Conservation (phyloP, 2,113 vertebrate species). For the Gasterosteus aculeatus region DNA sequence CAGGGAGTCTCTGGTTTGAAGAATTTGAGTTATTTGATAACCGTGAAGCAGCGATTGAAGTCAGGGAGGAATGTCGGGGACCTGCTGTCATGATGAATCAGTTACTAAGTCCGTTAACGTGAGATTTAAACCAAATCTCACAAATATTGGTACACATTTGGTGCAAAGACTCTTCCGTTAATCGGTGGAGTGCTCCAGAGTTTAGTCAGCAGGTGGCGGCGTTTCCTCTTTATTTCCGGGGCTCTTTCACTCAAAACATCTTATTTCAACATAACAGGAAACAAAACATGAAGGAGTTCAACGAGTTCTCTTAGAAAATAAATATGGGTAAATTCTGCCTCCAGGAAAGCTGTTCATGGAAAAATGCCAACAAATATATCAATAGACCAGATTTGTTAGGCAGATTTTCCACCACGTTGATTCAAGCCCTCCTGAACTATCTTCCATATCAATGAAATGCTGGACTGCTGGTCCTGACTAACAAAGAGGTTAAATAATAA, state of each 20-base stretch:
- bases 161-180: not conserved
- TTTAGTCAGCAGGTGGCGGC: conserved; percentile 39
- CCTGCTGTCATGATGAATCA: not conserved
- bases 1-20: conserved; percentile 4
- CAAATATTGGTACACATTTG: not conserved
- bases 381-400: not conserved
- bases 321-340: not conserved
- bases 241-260: not conserved
- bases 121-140: not conserved
- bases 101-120: not conserved
- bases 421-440: too few species aligned
- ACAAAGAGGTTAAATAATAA: too few species aligned
- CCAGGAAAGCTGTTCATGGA: not conserved
- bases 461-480: too few species aligned
- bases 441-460: too few species aligned
- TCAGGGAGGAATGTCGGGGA: not conserved
- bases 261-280: not conserved
- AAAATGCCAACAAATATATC: not conserved
- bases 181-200: not conserved
- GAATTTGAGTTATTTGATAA: conserved; percentile 27
- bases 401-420: not conserved
- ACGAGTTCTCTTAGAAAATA: not conserved
- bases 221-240: conserved; percentile 2
- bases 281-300: not conserved
- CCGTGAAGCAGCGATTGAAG: not conserved